These are phyloP conservation scores for Volucella bombylans DNA, from an alignment of 2,888 invertebrate species.

Conservation along the genomic window DNA sequence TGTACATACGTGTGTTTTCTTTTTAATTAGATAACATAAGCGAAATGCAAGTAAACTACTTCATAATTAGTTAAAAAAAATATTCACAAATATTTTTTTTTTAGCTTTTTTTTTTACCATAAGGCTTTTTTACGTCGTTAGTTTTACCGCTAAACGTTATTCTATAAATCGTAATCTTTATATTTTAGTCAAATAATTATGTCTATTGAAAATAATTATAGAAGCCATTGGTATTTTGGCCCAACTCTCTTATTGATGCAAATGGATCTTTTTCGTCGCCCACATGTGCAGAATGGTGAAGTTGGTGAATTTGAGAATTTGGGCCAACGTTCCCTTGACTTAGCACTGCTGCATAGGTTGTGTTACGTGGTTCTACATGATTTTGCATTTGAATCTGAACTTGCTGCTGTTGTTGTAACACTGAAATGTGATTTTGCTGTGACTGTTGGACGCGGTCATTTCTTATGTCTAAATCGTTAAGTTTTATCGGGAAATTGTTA, in stretches of 20 bases:
- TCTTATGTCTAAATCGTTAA: slow-evolving; percentile 79
- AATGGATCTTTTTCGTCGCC: slow-evolving; percentile 83
- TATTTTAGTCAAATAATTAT: slow-evolving; percentile 62
- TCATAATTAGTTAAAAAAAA: slow-evolving; percentile 75
- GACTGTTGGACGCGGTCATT: slow-evolving; percentile 70
- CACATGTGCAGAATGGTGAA: slow-evolving; percentile 64
- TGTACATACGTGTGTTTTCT: slow-evolving; percentile 52
- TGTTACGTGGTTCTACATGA: slow-evolving; percentile 76
- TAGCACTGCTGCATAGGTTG: slow-evolving; percentile 82
- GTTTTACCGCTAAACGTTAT: slow-evolving; percentile 55
- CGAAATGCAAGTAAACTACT: slow-evolving; percentile 71
- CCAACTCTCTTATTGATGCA: slow-evolving; percentile 83
- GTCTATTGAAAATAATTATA: slow-evolving; percentile 85
- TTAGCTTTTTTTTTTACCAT: slow-evolving; percentile 53
- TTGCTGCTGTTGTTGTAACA: slow-evolving; percentile 62
- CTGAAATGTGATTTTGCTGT: slow-evolving; percentile 66
- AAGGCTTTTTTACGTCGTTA: slow-evolving; percentile 44
- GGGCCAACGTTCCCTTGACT: slow-evolving; percentile 79
- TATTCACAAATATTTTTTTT: slow-evolving; percentile 78
- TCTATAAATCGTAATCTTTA: slow-evolving; percentile 57
- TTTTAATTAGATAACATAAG: slow-evolving; percentile 68
- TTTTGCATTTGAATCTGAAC: slow-evolving; percentile 66
- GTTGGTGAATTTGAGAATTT: slow-evolving; percentile 73
- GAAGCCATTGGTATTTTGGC: slow-evolving; percentile 83
- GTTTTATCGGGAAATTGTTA: slow-evolving; percentile 78